Evolutionary conservation across 1,140 invertebrate species (phyloP).

Genomic region (Anastrepha ludens): DNA sequence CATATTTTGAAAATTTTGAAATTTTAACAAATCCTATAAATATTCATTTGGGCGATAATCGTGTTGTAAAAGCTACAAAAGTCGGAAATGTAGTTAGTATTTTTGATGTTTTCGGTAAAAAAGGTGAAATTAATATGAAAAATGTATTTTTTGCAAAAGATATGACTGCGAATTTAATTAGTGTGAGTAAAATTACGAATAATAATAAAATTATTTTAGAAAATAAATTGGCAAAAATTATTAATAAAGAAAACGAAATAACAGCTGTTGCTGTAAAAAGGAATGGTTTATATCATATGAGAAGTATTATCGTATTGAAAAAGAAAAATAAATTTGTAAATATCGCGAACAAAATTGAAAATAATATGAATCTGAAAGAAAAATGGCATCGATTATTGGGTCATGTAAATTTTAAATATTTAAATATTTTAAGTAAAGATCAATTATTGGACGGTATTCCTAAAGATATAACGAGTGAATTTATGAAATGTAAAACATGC

Average conservation of each 20-base stretch:
- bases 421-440: slow-evolving; percentile 59
- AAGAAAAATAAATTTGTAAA: too few relatives aligned
- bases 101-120: slow-evolving; percentile 59
- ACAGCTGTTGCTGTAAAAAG: too few relatives aligned
- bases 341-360: slow-evolving; percentile 60
- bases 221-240: too few relatives aligned
- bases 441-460: slow-evolving; percentile 57
- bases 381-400: slow-evolving; percentile 63
- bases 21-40: not conserved
- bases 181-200: too few relatives aligned
- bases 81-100: slow-evolving; percentile 63
- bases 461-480: slow-evolving; percentile 58
- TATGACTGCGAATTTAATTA: too few relatives aligned
- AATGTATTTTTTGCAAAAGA: too few relatives aligned
- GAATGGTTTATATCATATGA: too few relatives aligned
- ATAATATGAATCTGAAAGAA: slow-evolving; percentile 63
- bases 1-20: too few relatives aligned
- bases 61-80: slow-evolving; percentile 67
- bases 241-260: too few relatives aligned
- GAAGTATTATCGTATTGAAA: too few relatives aligned
- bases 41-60: slow-evolving; percentile 61
- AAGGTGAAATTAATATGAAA: too few relatives aligned
- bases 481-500: slow-evolving; percentile 63
- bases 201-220: too few relatives aligned
- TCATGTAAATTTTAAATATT: slow-evolving; percentile 61